Evolutionary conservation across 2,113 vertebrate genomes (phyloP), one percentile per base, ranked within the genome.

Genomic region (human): DNA sequence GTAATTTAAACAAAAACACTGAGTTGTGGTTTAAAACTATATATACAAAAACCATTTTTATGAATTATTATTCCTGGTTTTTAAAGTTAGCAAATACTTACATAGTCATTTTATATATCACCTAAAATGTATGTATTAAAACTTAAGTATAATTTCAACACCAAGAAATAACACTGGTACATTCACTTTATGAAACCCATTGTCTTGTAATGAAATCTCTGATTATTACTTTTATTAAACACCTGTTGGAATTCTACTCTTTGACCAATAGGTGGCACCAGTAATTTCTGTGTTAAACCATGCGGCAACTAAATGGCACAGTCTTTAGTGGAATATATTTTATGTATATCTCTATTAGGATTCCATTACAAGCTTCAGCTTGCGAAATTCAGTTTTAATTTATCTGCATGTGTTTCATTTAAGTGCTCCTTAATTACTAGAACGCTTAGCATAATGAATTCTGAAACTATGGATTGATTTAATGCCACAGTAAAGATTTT

Each of bases 261-360:
- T 90, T 89, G 25, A 96, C 97, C 98, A 98, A 97, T 96, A 99
- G 98, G 89, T 98, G 98, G 98, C 97, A 97, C 85, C 96, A 98
- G 89, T 70, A 98, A 98, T 96, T 98, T 90, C 94, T 93, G 10
- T 57, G 97, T 98, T 97, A 64, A 93, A 91, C 52, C 70, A n/a
- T 75, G 89, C 61, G 40, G 45, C 48, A 50, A 38, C 79, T 59
- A 81, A 97, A 89, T 89, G 73, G 94, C 18, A 55, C 40, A 48
- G 17, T 14, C 48, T 96, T 97, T 81, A 79, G 78, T 81, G 35
- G 25, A 98, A 40, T 84, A 59, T 32, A 91, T 93, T 95, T 93
- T 97, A 96, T 68, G 13, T 17, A 2, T 55, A 95, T 97, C 57
- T 93, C 93, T 92, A 94, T 92, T 85, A 97, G 98, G 73, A 86